Percentiles rank a stretch among this genome's conserved stretches.
Evolutionary conservation across 1,140 invertebrate genomes (phyloP).

Genomic region (Cecropterus lyciades): DNA sequence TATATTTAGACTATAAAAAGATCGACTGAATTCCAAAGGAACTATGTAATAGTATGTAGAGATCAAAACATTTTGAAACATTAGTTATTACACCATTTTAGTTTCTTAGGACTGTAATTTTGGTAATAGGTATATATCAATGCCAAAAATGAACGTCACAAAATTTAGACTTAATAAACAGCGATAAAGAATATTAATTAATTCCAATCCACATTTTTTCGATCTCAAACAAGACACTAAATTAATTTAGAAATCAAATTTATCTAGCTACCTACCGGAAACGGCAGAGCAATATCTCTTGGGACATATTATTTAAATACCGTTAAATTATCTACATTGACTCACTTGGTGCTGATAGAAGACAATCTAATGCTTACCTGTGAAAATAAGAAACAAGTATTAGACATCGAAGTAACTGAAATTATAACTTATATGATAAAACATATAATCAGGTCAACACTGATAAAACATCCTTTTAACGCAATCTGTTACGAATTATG

Average conservation of each 20-base stretch:
- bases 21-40: constrained; percentile 15
- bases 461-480: not conserved
- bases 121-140: too few species aligned
- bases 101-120: too few species aligned
- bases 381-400: not conserved
- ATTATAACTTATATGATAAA: not conserved
- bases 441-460: not conserved
- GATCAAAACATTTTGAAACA: not conserved
- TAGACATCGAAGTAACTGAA: not conserved
- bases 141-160: too few species aligned
- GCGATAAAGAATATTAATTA: too few species aligned
- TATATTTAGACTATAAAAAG: constrained; percentile 44
- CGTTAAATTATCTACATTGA: not conserved
- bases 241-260: too few species aligned
- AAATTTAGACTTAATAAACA: too few species aligned
- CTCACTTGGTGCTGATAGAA: not conserved
- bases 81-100: too few species aligned
- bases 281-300: too few species aligned
- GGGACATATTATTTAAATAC: not conserved
- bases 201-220: too few species aligned
- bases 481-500: not conserved
- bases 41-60: constrained; percentile 8
- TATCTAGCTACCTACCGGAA: too few species aligned
- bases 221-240: too few species aligned
- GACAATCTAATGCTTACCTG: not conserved